Conservation (phyloP, 2,113 vertebrate species). For the Anseranas semipalmata region DNA sequence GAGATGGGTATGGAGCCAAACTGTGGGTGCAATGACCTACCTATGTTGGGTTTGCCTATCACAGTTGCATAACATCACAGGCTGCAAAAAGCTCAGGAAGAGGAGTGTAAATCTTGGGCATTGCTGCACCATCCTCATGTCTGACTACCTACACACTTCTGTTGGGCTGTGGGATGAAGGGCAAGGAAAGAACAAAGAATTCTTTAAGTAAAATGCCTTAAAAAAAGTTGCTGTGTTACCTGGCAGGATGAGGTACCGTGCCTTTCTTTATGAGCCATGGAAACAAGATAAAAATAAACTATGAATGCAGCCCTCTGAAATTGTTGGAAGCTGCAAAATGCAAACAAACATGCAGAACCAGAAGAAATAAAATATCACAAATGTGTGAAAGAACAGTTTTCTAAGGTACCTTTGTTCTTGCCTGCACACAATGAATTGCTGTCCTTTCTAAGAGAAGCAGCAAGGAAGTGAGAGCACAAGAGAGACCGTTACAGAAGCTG, state of each 20-base stretch:
- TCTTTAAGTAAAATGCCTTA: background rate
- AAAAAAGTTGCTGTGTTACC: accelerated
- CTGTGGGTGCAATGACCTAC: background rate
- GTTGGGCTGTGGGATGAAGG: background rate
- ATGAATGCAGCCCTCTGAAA: background rate
- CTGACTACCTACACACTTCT: background rate
- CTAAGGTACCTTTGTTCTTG: background rate
- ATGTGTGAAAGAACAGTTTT: background rate
- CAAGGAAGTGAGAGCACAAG: background rate
- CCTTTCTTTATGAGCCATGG: background rate
- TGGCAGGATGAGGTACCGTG: background rate
- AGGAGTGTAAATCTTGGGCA: background rate
- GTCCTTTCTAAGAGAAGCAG: background rate
- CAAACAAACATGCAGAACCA: background rate
- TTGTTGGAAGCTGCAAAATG: background rate
- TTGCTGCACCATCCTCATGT: background rate
- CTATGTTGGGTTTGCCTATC: background rate
- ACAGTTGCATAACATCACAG: background rate
- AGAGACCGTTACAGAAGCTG: background rate
- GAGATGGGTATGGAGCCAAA: background rate
- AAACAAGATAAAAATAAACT: background rate
- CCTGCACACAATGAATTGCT: background rate
- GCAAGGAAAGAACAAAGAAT: background rate
- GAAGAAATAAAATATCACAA: background rate
- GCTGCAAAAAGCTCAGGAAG: background rate